Base-by-base conservation (phyloP, 2,888 invertebrate genomes). In the Teleiodes luculella region DNA sequence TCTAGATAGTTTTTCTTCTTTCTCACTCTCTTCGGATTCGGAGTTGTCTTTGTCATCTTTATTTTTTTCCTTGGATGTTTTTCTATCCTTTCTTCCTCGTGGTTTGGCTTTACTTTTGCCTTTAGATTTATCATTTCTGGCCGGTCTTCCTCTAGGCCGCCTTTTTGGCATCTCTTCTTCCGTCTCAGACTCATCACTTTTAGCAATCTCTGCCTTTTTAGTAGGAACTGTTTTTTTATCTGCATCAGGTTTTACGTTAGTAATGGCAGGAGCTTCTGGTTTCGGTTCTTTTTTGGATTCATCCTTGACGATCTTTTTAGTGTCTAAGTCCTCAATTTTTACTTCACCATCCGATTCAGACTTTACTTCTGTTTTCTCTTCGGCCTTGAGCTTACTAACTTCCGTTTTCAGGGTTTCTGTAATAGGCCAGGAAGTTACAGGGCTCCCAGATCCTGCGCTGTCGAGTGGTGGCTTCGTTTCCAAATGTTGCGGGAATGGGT, bases 1-100 rank as follows among this genome's bases (percentile, higher is more conserved):
- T 58, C 91, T 83, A 56, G 91, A 90, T 52, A 92, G 90, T 66
- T 92, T 92, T 37, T 92, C 91, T 57, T 91, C 91, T 64, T 91
- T 91, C 52, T 91, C 91, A 65, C 86, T 89, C 35, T 91, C 91
- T 59, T 90, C 90, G 0, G 91, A 91, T 55, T 90, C 79, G 0
- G 83, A 80, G n/a, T 91, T 85, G 11, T 57, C 39, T 35, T 57
- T 52, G 13, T 43, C 79, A 2, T 91, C 91, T 36, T 91, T 90
- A 55, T 91, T 91, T 68, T 93, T 83, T 49, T 86, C 84, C 60
- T 89, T 86, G 0, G 86, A 84, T n/a, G 78, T 83, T 61, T 85
- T 84, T 57, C 86, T 76, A 61, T 90, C 90, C 66, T 84, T 88
- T 20, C 83, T 74, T 13, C 80, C 80, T 66, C 86, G 87, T n/a